phyloP scores from a whole-genome alignment of 2,888 invertebrate species.

The Arctia plantaginis region DNA sequence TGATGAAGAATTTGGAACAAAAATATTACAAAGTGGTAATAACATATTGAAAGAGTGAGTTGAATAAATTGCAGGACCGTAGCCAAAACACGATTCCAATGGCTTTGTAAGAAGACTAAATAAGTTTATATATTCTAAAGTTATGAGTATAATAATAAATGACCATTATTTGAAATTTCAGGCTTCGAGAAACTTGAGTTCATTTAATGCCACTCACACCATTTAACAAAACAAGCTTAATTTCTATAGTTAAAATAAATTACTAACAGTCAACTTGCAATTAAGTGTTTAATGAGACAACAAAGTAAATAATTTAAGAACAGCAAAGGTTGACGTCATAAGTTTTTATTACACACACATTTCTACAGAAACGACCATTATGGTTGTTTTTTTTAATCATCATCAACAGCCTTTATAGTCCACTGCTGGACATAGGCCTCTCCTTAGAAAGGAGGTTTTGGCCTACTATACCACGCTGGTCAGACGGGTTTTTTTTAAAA shows the following conservation, averaged over 20 bases:
- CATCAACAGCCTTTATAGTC: too few relatives aligned
- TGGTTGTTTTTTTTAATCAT: too few relatives aligned
- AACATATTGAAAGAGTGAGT: conserved; percentile 7
- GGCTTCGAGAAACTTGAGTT: neutral
- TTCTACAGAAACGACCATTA: neutral
- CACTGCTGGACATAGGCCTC: too few relatives aligned
- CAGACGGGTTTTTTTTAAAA: too few relatives aligned
- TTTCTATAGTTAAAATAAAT: neutral
- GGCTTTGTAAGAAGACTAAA: conserved; percentile 5
- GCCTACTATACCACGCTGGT: too few relatives aligned
- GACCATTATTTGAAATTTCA: neutral
- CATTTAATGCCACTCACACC: neutral
- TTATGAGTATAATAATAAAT: neutral
- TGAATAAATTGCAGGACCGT: conserved; percentile 1
- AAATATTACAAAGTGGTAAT: conserved; percentile 7
- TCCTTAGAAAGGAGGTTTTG: too few relatives aligned
- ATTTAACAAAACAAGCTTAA: neutral
- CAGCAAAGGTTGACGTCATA: neutral
- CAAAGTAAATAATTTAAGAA: neutral
- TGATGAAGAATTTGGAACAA: conserved; percentile 9
- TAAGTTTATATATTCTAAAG: neutral
- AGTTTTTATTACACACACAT: neutral
- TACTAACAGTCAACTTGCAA: neutral
- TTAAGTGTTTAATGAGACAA: too few relatives aligned
- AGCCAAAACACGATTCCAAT: conserved; percentile 14